Evolutionary conservation across 1,140 invertebrate genomes (phyloP).

Genomic region (Gonatopus flavifemur): DNA sequence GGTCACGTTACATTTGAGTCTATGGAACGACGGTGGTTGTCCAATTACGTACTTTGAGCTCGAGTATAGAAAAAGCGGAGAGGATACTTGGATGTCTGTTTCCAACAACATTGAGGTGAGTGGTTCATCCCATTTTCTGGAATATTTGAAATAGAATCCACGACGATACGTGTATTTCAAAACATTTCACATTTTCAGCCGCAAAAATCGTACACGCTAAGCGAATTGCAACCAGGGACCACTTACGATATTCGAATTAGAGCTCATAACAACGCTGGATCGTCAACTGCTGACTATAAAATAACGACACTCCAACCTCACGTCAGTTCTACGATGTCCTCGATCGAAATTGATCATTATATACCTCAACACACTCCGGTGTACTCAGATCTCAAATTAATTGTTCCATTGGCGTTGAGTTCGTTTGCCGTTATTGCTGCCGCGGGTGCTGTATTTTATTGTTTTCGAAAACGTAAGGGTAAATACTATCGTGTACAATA

Average conservation of each 20-base stretch:
- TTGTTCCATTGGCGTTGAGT: conserved; percentile 52
- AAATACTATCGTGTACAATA: no score
- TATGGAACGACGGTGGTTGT: conserved; percentile 88
- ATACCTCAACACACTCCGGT: conserved; percentile 52
- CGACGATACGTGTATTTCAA: not conserved
- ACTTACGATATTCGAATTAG: conserved; percentile 85
- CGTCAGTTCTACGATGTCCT: conserved; percentile 61
- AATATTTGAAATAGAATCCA: not conserved
- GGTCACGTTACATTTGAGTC: conserved; percentile 83
- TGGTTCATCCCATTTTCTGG: not conserved
- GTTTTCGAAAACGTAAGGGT: conserved; percentile 55
- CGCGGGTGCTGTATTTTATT: conserved; percentile 55
- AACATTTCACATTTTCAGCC: conserved; percentile 31
- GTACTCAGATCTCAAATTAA: conserved; percentile 53
- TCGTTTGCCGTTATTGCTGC: conserved; percentile 53
- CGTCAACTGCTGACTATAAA: conserved; percentile 83
- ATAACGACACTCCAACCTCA: conserved; percentile 77
- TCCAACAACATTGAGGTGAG: conserved; percentile 62
- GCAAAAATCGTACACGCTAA: conserved; percentile 75
- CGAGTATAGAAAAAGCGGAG: conserved; percentile 69
- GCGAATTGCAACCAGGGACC: conserved; percentile 80
- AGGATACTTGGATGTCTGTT: conserved; percentile 61
- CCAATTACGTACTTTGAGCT: conserved; percentile 86
- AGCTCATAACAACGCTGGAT: conserved; percentile 90
- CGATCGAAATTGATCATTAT: conserved; percentile 53